These are phyloP conservation scores for Caerostris darwini DNA, from an alignment of 1,140 invertebrate genomes.

Conservation along the genomic window DNA sequence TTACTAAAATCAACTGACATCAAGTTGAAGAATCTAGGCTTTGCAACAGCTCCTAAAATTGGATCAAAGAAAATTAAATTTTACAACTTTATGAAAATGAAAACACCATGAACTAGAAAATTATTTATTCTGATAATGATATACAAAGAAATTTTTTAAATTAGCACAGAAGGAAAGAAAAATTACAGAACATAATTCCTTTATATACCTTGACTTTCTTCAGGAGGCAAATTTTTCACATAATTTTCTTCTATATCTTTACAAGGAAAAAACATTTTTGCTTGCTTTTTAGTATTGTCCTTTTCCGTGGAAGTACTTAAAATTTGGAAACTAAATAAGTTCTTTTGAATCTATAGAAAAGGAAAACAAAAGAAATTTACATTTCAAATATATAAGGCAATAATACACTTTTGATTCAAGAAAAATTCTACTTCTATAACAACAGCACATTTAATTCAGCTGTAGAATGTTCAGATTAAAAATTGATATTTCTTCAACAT, in stretches of 20 bases:
- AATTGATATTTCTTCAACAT: neutral
- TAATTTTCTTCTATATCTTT: constrained; percentile 91
- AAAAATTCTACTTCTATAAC: too few species aligned
- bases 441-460: neutral
- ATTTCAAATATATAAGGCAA: neutral
- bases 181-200: too few species aligned
- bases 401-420: too few species aligned
- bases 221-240: constrained; percentile 87
- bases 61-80: neutral
- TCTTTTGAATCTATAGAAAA: constrained; percentile 73
- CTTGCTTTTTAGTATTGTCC: constrained; percentile 84
- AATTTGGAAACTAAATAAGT: constrained; percentile 76
- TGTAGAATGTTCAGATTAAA: neutral
- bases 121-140: too few species aligned
- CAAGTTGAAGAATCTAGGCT: constrained; percentile 93
- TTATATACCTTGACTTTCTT: constrained; percentile 85
- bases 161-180: too few species aligned
- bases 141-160: too few species aligned
- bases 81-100: neutral
- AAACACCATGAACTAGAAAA: neutral
- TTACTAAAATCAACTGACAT: constrained; percentile 89
- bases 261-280: constrained; percentile 88
- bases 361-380: neutral
- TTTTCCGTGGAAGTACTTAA: constrained; percentile 77
- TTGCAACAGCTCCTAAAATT: constrained; percentile 80